These are phyloP conservation scores for Aphelinus atriplicis DNA, from an alignment of 1,140 invertebrate genomes.

Conservation along the genomic window DNA sequence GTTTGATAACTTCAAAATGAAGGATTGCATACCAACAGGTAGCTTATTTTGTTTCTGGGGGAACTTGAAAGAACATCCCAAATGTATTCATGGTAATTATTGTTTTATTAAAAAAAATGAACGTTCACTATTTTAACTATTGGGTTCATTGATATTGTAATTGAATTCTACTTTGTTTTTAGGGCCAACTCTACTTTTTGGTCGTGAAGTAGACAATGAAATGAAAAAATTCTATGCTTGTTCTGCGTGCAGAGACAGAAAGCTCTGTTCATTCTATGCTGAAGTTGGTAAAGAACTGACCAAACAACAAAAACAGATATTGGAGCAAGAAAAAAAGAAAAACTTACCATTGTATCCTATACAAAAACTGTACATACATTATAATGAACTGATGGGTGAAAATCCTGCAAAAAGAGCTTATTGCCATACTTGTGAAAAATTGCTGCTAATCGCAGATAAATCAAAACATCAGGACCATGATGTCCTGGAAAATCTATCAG, in stretches of 20 bases:
- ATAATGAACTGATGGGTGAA: conserved; percentile 57
- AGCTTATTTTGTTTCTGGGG: conserved; percentile 56
- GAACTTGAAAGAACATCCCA: conserved; percentile 53
- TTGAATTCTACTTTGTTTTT: conserved; percentile 30
- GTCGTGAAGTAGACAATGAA: conserved; percentile 58
- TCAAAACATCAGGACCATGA: conserved; percentile 66
- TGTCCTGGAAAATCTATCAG: conserved; percentile 59
- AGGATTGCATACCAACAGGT: conserved; percentile 20
- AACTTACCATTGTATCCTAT: conserved; percentile 64
- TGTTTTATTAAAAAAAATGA: conserved; percentile 20
- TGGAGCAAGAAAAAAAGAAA: conserved; percentile 65
- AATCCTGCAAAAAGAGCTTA: conserved; percentile 62
- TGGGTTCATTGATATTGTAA: neutral
- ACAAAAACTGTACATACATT: conserved; percentile 66
- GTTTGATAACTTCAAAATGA: conserved; percentile 12
- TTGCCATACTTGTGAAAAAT: conserved; percentile 72
- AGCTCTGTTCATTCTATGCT: conserved; percentile 76
- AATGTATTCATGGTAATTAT: conserved; percentile 64
- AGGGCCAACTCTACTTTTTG: conserved; percentile 79
- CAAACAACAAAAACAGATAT: conserved; percentile 64
- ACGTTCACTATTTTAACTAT: neutral
- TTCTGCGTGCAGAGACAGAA: conserved; percentile 80
- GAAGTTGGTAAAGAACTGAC: conserved; percentile 67
- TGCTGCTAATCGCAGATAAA: conserved; percentile 65
- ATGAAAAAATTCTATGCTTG: conserved; percentile 78